phyloP scores from a whole-genome alignment of 2,888 invertebrate genomes.

The Peribatodes rhomboidaria region DNA sequence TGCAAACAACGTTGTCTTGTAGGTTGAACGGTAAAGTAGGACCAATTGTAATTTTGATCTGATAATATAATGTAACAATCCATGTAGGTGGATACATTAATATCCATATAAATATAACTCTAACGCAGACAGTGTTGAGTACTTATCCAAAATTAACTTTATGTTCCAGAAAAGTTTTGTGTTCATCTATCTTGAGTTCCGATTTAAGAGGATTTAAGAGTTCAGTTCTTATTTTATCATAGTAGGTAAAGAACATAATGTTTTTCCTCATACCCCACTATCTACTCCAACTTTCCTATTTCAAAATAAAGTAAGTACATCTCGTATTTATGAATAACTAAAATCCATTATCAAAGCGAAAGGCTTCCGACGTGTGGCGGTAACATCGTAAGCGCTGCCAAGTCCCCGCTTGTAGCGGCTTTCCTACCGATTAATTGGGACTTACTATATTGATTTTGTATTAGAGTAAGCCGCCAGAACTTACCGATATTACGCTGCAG shows the following conservation, averaged over 20 bases:
- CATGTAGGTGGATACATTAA: too few relatives aligned
- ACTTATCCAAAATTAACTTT: too few relatives aligned
- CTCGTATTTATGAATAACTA: constrained; percentile 60
- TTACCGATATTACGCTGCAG: constrained; percentile 69
- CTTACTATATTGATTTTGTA: constrained; percentile 83
- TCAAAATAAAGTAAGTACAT: constrained; percentile 31
- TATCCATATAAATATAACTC: too few relatives aligned
- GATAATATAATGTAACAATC: too few relatives aligned
- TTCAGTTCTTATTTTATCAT: too few relatives aligned
- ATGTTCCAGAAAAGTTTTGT: too few relatives aligned
- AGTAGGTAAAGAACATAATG: neutral
- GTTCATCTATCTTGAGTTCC: too few relatives aligned
- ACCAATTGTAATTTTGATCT: too few relatives aligned
- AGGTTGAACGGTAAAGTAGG: too few relatives aligned
- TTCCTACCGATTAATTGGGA: constrained; percentile 77
- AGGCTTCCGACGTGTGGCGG: constrained; percentile 52
- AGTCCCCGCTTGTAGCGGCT: constrained; percentile 61
- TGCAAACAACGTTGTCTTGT: too few relatives aligned
- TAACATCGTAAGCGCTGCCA: constrained; percentile 52
- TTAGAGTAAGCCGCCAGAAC: constrained; percentile 73
- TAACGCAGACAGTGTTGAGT: too few relatives aligned
- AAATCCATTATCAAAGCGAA: constrained; percentile 58
- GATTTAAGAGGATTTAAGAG: too few relatives aligned
- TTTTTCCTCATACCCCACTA: neutral
- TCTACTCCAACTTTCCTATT: constrained; percentile 25